Conservation (phyloP, 1,140 invertebrate genomes). For the Drosophila rufa region DNA sequence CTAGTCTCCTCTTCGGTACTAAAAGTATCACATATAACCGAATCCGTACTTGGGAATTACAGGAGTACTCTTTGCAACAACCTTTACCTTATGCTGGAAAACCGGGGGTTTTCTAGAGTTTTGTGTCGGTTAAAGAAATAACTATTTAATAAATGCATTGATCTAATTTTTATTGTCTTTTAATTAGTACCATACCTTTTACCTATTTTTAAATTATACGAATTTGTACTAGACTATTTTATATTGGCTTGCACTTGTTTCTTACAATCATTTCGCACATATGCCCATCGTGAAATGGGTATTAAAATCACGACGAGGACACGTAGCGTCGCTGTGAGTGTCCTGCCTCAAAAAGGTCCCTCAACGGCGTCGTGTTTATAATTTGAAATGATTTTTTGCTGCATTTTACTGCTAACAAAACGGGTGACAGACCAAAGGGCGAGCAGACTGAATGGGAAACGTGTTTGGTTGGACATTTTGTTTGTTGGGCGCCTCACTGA, state of each 20-base stretch:
- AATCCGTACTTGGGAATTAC: no score
- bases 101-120: no score
- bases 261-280: not conserved
- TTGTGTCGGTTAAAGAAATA: no score
- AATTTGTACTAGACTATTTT: not conserved
- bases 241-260: no score
- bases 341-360: slow-evolving; percentile 47
- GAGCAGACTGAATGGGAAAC: slow-evolving; percentile 16
- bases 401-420: slow-evolving; percentile 61
- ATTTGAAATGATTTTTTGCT: slow-evolving; percentile 76
- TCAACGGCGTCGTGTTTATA: slow-evolving; percentile 65
- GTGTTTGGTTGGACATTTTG: slow-evolving; percentile 61
- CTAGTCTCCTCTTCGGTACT: no score
- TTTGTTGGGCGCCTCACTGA: slow-evolving; percentile 41
- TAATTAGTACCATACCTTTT: no score
- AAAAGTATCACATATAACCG: no score
- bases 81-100: no score
- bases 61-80: no score
- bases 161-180: no score
- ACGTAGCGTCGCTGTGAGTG: slow-evolving; percentile 32
- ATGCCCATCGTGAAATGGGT: not conserved
- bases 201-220: no score
- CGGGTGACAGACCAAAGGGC: slow-evolving; percentile 24
- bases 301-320: slow-evolving; percentile 38
- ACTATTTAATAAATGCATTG: no score